phyloP scores from a whole-genome alignment of 2,888 invertebrate genomes.

The Diogma glabrata region DNA sequence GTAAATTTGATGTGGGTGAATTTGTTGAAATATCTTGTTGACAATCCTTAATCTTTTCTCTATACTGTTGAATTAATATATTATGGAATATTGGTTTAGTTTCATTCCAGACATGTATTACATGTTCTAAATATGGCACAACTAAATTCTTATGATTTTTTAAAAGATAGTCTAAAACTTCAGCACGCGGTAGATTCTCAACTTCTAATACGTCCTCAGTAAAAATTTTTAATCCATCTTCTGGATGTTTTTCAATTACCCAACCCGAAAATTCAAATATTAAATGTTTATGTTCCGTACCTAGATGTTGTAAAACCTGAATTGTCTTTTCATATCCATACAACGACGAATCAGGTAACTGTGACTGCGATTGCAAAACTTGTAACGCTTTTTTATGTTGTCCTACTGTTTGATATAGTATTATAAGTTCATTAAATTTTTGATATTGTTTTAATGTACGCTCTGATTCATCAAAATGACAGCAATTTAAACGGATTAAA shows the following conservation, averaged over 20 bases:
- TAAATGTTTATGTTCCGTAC: conserved; percentile 65
- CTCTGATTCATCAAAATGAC: conserved; percentile 89
- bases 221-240: conserved; percentile 81
- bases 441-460: conserved; percentile 73
- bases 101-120: conserved; percentile 84
- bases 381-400: conserved; percentile 87
- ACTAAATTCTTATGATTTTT: conserved; percentile 68
- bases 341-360: conserved; percentile 52
- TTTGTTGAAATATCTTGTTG: conserved; percentile 28
- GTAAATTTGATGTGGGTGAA: too few species aligned
- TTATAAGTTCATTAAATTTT: conserved; percentile 86
- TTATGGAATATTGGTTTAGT: conserved; percentile 79
- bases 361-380: conserved; percentile 65
- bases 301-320: conserved; percentile 82
- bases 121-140: conserved; percentile 89
- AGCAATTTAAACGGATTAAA: conserved; percentile 79
- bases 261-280: conserved; percentile 92
- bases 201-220: conserved; percentile 81
- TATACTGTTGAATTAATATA: conserved; percentile 77
- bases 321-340: conserved; percentile 75
- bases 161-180: conserved; percentile 80
- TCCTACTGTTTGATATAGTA: conserved; percentile 89
- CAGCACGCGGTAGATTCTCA: conserved; percentile 75
- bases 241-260: conserved; percentile 76
- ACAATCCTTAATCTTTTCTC: conserved; percentile 51